These are phyloP conservation scores for Cecidostiba fungosa DNA, from an alignment of 2,888 invertebrate genomes.

Conservation along the genomic window DNA sequence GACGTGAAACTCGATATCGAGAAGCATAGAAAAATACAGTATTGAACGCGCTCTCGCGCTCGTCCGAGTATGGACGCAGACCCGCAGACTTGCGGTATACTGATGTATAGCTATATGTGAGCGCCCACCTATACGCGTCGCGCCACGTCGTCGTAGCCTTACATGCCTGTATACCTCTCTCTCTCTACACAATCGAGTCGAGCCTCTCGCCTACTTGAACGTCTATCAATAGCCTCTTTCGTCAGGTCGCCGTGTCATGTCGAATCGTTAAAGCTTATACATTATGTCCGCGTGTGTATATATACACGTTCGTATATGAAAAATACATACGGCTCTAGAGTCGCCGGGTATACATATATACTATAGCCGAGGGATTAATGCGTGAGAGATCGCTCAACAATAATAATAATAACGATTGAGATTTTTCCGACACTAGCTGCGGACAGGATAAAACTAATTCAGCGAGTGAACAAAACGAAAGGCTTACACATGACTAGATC, in stretches of 20 bases:
- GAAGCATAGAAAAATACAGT: slow-evolving; percentile 53
- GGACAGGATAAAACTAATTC: not conserved
- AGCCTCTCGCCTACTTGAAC: slow-evolving; percentile 70
- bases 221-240: slow-evolving; percentile 75
- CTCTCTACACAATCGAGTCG: slow-evolving; percentile 45
- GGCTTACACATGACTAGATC: not conserved
- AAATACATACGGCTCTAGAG: slow-evolving; percentile 56
- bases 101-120: not conserved
- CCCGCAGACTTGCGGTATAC: slow-evolving; percentile 1
- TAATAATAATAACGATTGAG: too few species aligned
- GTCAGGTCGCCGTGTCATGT: slow-evolving; percentile 72
- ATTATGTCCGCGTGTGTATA: slow-evolving; percentile 64
- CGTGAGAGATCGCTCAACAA: not conserved
- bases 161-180: not conserved
- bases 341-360: not conserved
- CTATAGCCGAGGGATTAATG: slow-evolving; percentile 18
- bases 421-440: not conserved
- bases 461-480: too few species aligned
- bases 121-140: slow-evolving; percentile 30
- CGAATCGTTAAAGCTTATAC: slow-evolving; percentile 71
- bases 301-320: slow-evolving; percentile 59
- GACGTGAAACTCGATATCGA: slow-evolving; percentile 61
- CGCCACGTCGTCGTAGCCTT: slow-evolving; percentile 28
- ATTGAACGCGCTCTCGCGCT: slow-evolving; percentile 53
- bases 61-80: slow-evolving; percentile 14